Base-by-base conservation (phyloP, 1,140 invertebrate genomes). In the Drosophila trapezifrons region DNA sequence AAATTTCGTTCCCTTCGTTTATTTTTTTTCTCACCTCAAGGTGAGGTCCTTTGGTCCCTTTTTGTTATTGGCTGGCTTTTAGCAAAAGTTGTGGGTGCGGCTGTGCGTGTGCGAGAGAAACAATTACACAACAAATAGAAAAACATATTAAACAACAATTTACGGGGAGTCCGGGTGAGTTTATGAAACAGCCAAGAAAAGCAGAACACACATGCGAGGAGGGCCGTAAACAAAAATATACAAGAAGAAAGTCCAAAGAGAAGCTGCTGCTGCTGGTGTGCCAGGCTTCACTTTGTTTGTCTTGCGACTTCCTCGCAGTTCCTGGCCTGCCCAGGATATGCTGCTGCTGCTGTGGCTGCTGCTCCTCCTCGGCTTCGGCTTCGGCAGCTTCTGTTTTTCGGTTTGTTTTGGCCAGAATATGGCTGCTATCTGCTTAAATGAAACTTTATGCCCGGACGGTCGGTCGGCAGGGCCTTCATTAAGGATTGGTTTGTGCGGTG, bases 91-190 rank as follows among this genome's bases (percentile, higher is more conserved):
- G 2, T 25, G 62, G 22, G 51, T 47, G 56, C 22, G 12, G 0
- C 1, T 35, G 47, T 9, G 20, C 18, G 25, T 9, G 20, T 27
- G 25, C 13, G 5, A 35, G 35, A 45, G 40, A 70, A 77, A 77
- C 74, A 77, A 77, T 77, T 77, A 77, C 74, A 60, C 74, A 77
- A 70, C 79, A 79, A 58, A 76, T 85, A 82, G 82, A 75, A 87
- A 76, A 65, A 77, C 75, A 85, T 87, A 89, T 87, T 87, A 87
- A 87, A 89, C 72, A 89, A 87, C 79, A 87, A 89, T 87, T 83
- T 87, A 51, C 52, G 42, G 27, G 38, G 46, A 65, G 80, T 79
- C 60, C 64, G 35, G 71, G 65, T 38, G 72, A 82, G 82, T 82
- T 87, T 87, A 72, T 86, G 72, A 62, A 70, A 59, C 37, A 67